Base-by-base conservation (phyloP, 2,888 invertebrate genomes). In the Eremobia ochroleuca region DNA sequence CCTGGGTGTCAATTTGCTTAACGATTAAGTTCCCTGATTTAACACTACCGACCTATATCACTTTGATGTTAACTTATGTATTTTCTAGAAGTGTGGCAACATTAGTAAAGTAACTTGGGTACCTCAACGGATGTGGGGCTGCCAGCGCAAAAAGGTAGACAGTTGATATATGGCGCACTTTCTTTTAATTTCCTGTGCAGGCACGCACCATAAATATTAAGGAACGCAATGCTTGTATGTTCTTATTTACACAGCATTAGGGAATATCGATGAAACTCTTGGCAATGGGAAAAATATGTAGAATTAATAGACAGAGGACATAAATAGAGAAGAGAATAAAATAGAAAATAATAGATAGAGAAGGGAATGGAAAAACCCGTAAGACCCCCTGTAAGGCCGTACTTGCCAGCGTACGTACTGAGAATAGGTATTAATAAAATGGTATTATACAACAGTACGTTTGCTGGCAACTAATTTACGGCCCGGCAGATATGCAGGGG, bases 141-240 rank as follows among this genome's bases (percentile, higher is more conserved):
- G 69, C 52, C 18, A 69, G 37, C 49, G 25, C 11, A 55, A 62
- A 65, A 72, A 61, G 49, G 68, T 73, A 66, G 70, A 76, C 79
- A 69, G 59, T 34, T 76, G 58, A 84, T 71, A 67, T 43, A 77
- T 70, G 18, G 34, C 49, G 28, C 25, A 70, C 58, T 81, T 81
- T 65, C 75, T 75, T 85, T 71, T 81, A 81, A 81, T 84, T 85
- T 75, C 68, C 81, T 75, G 59, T 31, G 25, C 49, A 67, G 73
- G 76, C 69, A 52, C 49, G 37, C 37, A 25, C 37, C 52, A 49
- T 66, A 66, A 65, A 80, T 72, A 72, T 59, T 40, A 28, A 21
- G 13, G 0, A 4, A 55, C 70, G 37, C 31, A 4, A 55, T 64
- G 21, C 34, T 37, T 1, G 1, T 40, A 11, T 8, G 43, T 55